Percentiles rank a stretch among this genome's conserved stretches.
These are phyloP conservation scores for Lagodon rhomboides DNA, from an alignment of 2,797 vertebrate genomes.

Conservation along the genomic window DNA sequence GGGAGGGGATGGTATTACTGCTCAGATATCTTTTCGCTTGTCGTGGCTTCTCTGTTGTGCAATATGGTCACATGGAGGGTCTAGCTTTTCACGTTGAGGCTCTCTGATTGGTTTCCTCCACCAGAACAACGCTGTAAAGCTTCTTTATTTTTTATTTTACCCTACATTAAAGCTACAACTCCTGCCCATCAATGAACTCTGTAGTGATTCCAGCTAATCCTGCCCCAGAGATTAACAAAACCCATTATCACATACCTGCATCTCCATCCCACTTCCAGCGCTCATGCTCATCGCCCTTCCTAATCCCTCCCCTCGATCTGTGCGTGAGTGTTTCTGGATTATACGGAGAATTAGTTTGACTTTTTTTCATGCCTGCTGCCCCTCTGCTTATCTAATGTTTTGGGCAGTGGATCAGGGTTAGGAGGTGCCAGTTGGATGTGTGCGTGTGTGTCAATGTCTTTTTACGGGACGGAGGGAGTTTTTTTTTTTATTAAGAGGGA, in stretches of 20 bases:
- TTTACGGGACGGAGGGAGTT: slow-evolving; percentile 44
- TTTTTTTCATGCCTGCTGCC: slow-evolving; percentile 39
- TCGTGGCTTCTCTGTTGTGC: slow-evolving; percentile 1
- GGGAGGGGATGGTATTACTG: slow-evolving; percentile 11
- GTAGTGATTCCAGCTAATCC: slow-evolving; percentile 49
- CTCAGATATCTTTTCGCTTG: slow-evolving; percentile 14
- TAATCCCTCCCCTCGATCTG: slow-evolving; percentile 59
- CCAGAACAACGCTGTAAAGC: too few relatives aligned
- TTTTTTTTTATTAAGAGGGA: slow-evolving; percentile 24
- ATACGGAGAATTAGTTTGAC: slow-evolving; percentile 72
- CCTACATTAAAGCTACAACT: background rate
- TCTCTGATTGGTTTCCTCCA: too few relatives aligned
- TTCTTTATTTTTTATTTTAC: too few relatives aligned
- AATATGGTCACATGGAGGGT: background rate
- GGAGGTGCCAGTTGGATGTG: slow-evolving; percentile 63
- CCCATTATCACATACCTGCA: slow-evolving; percentile 71
- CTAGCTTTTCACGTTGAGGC: too few relatives aligned
- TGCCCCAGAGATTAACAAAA: slow-evolving; percentile 66
- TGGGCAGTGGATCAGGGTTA: slow-evolving; percentile 60
- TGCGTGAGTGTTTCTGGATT: slow-evolving; percentile 68
- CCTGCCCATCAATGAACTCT: slow-evolving; percentile 28
- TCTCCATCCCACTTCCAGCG: slow-evolving; percentile 37
- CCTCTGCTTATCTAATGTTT: slow-evolving; percentile 74
- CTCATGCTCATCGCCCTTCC: slow-evolving; percentile 48
- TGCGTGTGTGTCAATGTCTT: slow-evolving; percentile 34